Evolutionary conservation across 2,888 invertebrate genomes (phyloP).

Genomic region (Pantelozetes paolii): DNA sequence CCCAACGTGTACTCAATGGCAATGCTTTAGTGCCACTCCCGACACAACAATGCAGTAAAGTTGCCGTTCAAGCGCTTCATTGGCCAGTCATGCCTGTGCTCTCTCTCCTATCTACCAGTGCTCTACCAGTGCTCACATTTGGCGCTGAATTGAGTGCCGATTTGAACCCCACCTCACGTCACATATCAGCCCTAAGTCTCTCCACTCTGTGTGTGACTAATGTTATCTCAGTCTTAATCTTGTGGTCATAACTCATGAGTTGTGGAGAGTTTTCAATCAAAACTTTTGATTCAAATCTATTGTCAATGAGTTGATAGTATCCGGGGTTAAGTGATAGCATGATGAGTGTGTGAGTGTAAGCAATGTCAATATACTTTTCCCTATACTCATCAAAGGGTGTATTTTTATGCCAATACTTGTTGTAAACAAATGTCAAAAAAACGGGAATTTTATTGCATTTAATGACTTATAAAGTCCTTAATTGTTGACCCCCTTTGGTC

Average conservation of each 20-base stretch:
- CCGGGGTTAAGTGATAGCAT: too few relatives aligned
- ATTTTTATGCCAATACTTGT: too few relatives aligned
- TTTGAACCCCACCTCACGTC: constrained; percentile 8
- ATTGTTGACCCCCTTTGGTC: too few relatives aligned
- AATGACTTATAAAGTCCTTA: too few relatives aligned
- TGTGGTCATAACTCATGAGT: neutral
- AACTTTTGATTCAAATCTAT: too few relatives aligned
- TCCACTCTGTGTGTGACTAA: neutral
- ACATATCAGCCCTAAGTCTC: neutral
- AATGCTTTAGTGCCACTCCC: constrained; percentile 28
- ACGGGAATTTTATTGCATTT: too few relatives aligned
- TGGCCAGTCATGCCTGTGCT: neutral
- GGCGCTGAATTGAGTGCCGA: neutral
- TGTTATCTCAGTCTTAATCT: neutral
- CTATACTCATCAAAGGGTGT: too few relatives aligned
- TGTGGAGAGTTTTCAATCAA: neutral
- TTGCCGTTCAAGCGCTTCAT: constrained; percentile 27
- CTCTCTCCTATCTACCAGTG: neutral
- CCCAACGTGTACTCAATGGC: too few relatives aligned
- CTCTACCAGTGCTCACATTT: neutral
- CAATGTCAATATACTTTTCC: too few relatives aligned
- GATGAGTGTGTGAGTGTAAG: too few relatives aligned
- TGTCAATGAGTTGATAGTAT: too few relatives aligned
- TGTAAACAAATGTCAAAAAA: too few relatives aligned
- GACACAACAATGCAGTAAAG: constrained; percentile 31